Conservation (phyloP, 2,113 vertebrate genomes). For the Anas platyrhynchos region DNA sequence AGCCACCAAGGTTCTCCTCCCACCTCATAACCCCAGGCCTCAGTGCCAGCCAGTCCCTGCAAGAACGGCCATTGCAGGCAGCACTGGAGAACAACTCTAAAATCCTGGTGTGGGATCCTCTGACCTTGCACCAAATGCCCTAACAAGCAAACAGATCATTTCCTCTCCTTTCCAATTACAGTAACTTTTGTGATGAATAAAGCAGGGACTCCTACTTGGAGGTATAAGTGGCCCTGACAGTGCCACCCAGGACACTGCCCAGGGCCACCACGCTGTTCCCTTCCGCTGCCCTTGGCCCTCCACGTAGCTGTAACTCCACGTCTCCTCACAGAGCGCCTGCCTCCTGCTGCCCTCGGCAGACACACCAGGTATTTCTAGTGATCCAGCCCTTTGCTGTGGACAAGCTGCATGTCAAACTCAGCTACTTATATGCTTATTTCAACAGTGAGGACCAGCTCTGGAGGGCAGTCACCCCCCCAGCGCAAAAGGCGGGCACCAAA, state of each 20-base stretch:
- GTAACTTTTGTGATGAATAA: neutral
- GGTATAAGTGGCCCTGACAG: neutral
- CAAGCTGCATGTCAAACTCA: neutral
- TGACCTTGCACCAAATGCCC: neutral
- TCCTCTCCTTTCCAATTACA: neutral
- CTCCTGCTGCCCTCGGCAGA: neutral
- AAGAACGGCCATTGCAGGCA: too few species aligned
- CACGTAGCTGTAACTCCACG: neutral
- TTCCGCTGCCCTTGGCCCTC: accelerated
- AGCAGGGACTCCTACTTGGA: neutral
- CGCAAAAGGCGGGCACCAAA: neutral
- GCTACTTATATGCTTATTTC: neutral
- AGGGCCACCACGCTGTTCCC: too few species aligned
- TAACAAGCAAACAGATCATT: neutral
- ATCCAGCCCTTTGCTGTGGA: neutral
- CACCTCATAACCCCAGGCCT: neutral
- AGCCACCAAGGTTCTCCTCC: neutral
- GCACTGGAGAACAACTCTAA: neutral
- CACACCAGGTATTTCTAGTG: neutral
- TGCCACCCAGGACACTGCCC: neutral
- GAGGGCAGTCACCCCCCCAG: neutral
- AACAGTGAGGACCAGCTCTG: accelerated
- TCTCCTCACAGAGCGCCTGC: neutral
- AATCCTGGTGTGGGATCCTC: neutral
- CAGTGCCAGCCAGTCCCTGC: neutral